Evolutionary conservation across 2,888 invertebrate genomes (phyloP), one percentile per base, ranked within the genome.

Genomic region (Noctua janthe): DNA sequence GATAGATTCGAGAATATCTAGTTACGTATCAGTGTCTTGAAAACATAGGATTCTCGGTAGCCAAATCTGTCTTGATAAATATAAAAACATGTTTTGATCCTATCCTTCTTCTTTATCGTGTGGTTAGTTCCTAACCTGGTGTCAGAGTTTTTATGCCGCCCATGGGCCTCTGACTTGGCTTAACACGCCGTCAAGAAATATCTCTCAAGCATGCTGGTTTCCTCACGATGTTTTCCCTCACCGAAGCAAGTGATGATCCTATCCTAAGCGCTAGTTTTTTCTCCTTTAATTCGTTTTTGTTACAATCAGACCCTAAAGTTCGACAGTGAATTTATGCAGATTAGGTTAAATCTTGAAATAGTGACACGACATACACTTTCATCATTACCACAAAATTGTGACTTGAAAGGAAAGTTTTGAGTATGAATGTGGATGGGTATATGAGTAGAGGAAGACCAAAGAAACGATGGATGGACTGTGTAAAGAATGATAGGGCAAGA

Each of bases 1-100:
- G 70, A 81, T 76, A 71, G 71, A 79, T 83, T 86, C 73, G 80
- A 84, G 81, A 89, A 81, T 74, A 80, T 74, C 80, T 35, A 78
- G 67, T 85, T 64, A 71, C 71, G 77, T 70, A 74, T 77, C 78
- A 77, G 66, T 78, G 69, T 75, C 82, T 82, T 79, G 47, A 71
- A 80, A 78, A 78, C 29, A 69, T 3, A 15, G 8, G 43, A 76
- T 59, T 70, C 29, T 29, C 10, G n/a, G 54, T 76, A 20, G 13
- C 17, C 6, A 51, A 67, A 82, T 51, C 13, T 1, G 56, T 35
- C 20, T 35, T 35, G 29, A 20, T 7, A 23, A 23, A 1, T 35
- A 17, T 35, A 8, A n/a, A 39, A 17, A 20, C 49, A 11, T 54
- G 11, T 35, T 64, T 51, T 72, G 7, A 47, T 81, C 54, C 20